A percentile compares a stretch with the other conserved stretches of the same genome.
phyloP scores from a whole-genome alignment of 2,797 vertebrate genomes.

The Atherinosoma microstoma region DNA sequence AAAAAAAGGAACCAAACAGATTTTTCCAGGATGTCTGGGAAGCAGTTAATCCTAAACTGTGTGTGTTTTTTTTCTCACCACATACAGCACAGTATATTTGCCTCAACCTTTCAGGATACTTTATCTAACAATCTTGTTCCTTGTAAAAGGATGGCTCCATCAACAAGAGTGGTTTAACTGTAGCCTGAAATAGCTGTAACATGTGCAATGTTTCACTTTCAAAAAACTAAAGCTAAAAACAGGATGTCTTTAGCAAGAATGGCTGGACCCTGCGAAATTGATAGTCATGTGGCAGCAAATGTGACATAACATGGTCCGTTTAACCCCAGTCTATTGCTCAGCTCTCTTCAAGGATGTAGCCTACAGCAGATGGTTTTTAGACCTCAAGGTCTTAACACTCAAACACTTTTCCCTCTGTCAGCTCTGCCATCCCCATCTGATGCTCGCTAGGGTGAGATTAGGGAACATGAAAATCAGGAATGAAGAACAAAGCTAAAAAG shows the following conservation, averaged over 20 bases:
- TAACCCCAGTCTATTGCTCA: conserved; percentile 43
- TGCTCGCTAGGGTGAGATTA: conserved; percentile 39
- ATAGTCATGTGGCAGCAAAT: conserved; percentile 48
- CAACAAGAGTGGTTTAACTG: conserved; percentile 7
- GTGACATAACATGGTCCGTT: conserved; percentile 50
- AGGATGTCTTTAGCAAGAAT: conserved; percentile 43
- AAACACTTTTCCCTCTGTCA: conserved; percentile 45
- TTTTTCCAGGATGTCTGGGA: conserved; percentile 2
- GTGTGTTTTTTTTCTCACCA: background rate
- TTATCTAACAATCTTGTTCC: conserved; percentile 1
- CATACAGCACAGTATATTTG: background rate
- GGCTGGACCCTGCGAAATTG: conserved; percentile 36
- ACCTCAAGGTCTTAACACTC: conserved; percentile 45
- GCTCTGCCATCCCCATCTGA: conserved; percentile 47
- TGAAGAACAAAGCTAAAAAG: conserved; percentile 4
- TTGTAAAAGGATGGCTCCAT: conserved; percentile 1
- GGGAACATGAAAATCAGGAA: conserved; percentile 6
- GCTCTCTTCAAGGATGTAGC: conserved; percentile 41
- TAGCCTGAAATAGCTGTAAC: conserved; percentile 25
- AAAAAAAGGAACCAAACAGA: background rate
- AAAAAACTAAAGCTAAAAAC: conserved; percentile 20
- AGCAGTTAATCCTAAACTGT: background rate
- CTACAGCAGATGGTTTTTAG: conserved; percentile 65
- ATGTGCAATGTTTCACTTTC: conserved; percentile 20
- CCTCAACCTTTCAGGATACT: background rate